Conservation (phyloP, 2,113 vertebrate genomes). For the Bujurquina vittata region DNA sequence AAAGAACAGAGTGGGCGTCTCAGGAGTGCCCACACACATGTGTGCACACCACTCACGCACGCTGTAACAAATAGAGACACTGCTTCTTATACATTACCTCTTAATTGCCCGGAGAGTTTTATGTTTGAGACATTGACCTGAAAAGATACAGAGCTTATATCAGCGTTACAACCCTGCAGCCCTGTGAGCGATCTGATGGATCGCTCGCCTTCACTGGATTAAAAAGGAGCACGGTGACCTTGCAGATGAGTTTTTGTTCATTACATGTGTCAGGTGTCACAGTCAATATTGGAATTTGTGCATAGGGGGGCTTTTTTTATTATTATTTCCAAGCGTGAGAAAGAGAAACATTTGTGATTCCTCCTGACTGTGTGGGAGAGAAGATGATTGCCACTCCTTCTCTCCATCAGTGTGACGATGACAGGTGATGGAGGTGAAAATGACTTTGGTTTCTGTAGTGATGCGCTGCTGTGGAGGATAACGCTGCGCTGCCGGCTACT, state of each 20-base stretch:
- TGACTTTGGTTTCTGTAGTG: slow-evolving; percentile 75
- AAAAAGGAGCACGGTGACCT: slow-evolving; percentile 56
- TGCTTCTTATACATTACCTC: slow-evolving; percentile 54
- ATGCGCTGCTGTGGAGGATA: slow-evolving; percentile 69
- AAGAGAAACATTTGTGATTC: slow-evolving; percentile 50
- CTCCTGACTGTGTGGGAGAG: slow-evolving; percentile 66
- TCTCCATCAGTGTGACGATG: slow-evolving; percentile 73
- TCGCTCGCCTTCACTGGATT: slow-evolving; percentile 27
- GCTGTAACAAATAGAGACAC: slow-evolving; percentile 54
- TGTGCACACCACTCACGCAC: background rate
- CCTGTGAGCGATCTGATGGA: slow-evolving; percentile 7
- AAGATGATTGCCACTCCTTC: slow-evolving; percentile 76
- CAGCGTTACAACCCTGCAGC: slow-evolving; percentile 19
- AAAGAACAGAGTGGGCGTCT: slow-evolving; percentile 53
- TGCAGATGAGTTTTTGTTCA: slow-evolving; percentile 57
- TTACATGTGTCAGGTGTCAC: slow-evolving; percentile 52
- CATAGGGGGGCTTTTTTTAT: slow-evolving; percentile 27
- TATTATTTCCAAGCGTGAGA: background rate
- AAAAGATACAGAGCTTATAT: slow-evolving; percentile 46
- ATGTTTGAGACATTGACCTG: slow-evolving; percentile 63
- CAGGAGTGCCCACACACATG: background rate
- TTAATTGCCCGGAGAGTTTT: slow-evolving; percentile 66
- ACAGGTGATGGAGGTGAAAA: slow-evolving; percentile 81
- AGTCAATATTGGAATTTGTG: slow-evolving; percentile 49
- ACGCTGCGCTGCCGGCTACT: slow-evolving; percentile 58